Conservation (phyloP, 2,888 invertebrate species). For the Diplazon laetatorius region DNA sequence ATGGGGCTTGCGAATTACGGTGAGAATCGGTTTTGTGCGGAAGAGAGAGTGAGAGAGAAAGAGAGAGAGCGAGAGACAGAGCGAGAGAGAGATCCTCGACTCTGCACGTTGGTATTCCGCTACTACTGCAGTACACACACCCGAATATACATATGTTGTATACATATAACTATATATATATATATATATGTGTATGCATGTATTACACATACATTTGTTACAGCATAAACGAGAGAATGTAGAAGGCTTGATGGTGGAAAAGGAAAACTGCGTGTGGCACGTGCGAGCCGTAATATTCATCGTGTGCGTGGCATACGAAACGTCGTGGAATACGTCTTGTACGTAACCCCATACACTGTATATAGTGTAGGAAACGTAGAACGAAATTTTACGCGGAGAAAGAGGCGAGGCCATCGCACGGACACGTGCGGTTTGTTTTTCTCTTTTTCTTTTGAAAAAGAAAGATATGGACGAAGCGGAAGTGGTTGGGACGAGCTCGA, state of each 20-base stretch:
- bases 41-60: background rate
- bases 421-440: slow-evolving; percentile 51
- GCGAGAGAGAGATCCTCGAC: too few species aligned
- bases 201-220: slow-evolving; percentile 16
- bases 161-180: too few species aligned
- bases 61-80: too few species aligned
- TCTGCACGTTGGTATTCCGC: background rate
- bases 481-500: background rate
- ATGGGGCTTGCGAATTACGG: slow-evolving; percentile 42
- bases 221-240: slow-evolving; percentile 36
- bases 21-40: slow-evolving; percentile 20
- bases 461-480: slow-evolving; percentile 41
- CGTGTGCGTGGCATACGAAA: slow-evolving; percentile 70
- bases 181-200: background rate
- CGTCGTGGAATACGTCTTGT: slow-evolving; percentile 57
- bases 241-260: slow-evolving; percentile 26
- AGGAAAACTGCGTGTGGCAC: slow-evolving; percentile 70
- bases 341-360: slow-evolving; percentile 28
- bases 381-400: slow-evolving; percentile 41
- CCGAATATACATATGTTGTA: slow-evolving; percentile 6
- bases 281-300: slow-evolving; percentile 72
- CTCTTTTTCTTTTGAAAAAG: too few species aligned
- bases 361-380: slow-evolving; percentile 17
- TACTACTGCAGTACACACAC: background rate
- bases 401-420: slow-evolving; percentile 26